Evolutionary conservation across 2,888 invertebrate genomes (phyloP), one percentile per base, ranked within the genome.

Genomic region (Gnatocerus cornutus): DNA sequence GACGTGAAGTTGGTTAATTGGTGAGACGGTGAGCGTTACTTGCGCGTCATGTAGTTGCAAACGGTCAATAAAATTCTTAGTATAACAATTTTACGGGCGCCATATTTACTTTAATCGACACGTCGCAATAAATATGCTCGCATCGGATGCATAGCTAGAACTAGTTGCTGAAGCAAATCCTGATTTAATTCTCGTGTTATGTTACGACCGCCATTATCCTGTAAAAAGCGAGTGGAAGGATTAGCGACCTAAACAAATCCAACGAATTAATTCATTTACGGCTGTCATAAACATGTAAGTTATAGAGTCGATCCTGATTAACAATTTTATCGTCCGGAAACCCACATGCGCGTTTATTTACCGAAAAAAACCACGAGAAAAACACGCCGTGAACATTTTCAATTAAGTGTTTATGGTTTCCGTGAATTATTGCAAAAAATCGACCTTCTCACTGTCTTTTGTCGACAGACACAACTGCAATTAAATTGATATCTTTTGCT

Each of bases 401-500:
- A 33, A 33, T 33, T 33, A 33, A 7, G 33, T 9, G 33, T 33
- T 33, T 33, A 33, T 33, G 41, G 13, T 41, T 41, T 41, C 12
- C 41, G 41, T n/a, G 37, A 5, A 37, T n/a, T 1, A 13, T 13
- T 5, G 41, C 5, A 41, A 37, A 37, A 43, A 43, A 43, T 43
- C 46, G 46, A 9, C 27, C 16, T 13, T 14, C 52, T 48, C 52
- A 52, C n/a, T 30, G 52, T 52, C 53, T 56, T 55, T 16, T 14
- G 21, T 41, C 7, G 37, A 8, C 37, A 37, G n/a, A 10, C 10
- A 39, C 13, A 12, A 29, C 21, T 10, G 65, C 39, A 65, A 65
- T 65, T 65, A 64, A 64, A 64, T 33, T 46, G 64, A 55, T 64
- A 56, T 48, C 33, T 56, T 7, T 45, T 65, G 66, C 66, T 29